phyloP scores from a whole-genome alignment of 2,888 invertebrate species.

The Andricus quercusramuli region DNA sequence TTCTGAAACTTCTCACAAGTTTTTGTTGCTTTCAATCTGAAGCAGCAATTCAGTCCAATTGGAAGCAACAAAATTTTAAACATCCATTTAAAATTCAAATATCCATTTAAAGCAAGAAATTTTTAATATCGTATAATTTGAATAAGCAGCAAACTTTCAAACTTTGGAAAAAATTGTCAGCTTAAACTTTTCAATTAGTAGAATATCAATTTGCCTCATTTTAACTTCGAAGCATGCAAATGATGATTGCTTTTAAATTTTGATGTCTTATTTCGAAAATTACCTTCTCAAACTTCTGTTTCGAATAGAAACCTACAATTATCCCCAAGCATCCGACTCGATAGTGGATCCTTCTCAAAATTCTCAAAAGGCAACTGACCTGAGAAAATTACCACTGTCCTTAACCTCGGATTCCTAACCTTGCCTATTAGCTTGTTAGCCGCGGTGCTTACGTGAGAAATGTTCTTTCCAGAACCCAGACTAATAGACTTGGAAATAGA shows the following conservation, averaged over 20 bases:
- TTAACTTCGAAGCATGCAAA: too few species aligned
- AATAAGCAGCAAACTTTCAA: too few species aligned
- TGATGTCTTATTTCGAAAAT: background rate
- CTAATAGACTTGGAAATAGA: background rate
- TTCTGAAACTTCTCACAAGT: too few species aligned
- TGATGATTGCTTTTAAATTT: background rate
- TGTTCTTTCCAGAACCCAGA: background rate
- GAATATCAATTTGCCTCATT: too few species aligned
- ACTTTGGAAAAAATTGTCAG: too few species aligned
- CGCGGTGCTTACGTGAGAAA: constrained; percentile 17
- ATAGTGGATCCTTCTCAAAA: constrained; percentile 33
- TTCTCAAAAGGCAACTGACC: constrained; percentile 36
- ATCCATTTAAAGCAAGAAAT: too few species aligned
- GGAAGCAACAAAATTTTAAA: too few species aligned
- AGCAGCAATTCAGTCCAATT: too few species aligned
- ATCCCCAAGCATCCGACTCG: background rate
- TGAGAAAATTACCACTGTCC: constrained; percentile 29
- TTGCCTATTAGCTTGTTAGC: constrained; percentile 36
- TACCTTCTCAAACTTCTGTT: constrained; percentile 37
- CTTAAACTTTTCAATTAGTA: too few species aligned
- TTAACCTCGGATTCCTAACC: constrained; percentile 28
- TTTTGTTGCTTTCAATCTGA: too few species aligned
- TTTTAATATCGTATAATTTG: too few species aligned
- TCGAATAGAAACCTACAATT: constrained; percentile 30
- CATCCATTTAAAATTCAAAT: too few species aligned